Evolutionary conservation across 64 coral and sea anemone species (phyloP).

Genomic region (Pocillopora damicornis): DNA sequence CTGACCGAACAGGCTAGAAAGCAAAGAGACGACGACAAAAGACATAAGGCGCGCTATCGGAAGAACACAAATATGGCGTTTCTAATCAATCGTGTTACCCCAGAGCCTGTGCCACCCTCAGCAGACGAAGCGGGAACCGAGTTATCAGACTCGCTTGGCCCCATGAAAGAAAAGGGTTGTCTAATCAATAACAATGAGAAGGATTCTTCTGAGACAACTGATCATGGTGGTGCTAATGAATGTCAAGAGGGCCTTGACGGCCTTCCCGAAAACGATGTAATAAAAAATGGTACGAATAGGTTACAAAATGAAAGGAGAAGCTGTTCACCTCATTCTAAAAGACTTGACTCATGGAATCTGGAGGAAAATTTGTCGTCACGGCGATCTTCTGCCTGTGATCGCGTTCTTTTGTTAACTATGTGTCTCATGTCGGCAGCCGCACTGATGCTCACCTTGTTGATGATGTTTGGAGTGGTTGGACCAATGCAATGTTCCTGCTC

Average conservation of each 20-base stretch:
- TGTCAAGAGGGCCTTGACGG: constrained; percentile 5
- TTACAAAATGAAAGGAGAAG: neutral
- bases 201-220: neutral
- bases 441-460: neutral
- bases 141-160: neutral
- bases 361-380: neutral
- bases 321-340: neutral
- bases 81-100: neutral
- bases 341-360: neutral
- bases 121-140: neutral
- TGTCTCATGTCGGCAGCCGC: constrained; percentile 10
- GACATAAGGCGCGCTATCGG: neutral
- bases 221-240: neutral
- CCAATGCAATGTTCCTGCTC: neutral
- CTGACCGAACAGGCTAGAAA: neutral
- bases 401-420: neutral
- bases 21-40: neutral
- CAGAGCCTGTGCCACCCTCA: neutral
- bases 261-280: neutral
- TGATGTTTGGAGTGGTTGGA: neutral
- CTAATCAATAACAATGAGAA: neutral
- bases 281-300: neutral
- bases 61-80: neutral
- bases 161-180: neutral
- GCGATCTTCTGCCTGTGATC: neutral